Conservation (phyloP, 2,797 vertebrate genomes). For the Merluccius polli region DNA sequence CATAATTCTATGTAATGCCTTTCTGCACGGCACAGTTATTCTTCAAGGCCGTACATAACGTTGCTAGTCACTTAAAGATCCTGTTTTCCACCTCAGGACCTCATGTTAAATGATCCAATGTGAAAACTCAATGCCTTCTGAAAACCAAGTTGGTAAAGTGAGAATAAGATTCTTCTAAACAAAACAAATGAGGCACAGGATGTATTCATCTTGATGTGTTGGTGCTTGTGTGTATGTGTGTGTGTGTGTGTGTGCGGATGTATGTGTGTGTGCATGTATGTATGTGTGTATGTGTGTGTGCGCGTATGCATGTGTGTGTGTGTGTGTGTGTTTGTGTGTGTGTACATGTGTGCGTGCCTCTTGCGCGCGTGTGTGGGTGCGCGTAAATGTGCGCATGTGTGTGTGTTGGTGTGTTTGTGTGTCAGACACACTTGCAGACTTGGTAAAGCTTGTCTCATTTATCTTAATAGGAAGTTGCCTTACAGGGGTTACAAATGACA, state of each 20-base stretch:
- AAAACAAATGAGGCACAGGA: conserved; percentile 1
- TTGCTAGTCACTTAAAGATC: conserved; percentile 49
- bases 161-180: not conserved
- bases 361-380: conserved; percentile 8
- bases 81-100: conserved; percentile 33
- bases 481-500: conserved; percentile 20
- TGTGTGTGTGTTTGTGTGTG: not conserved
- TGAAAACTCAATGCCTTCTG: conserved; percentile 20
- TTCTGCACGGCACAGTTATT: conserved; percentile 44
- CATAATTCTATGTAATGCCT: conserved; percentile 34
- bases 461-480: conserved; percentile 46
- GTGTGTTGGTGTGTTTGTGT: conserved; percentile 32
- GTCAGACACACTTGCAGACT: conserved; percentile 51
- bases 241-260: conserved; percentile 29
- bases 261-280: conserved; percentile 14
- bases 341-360: not conserved
- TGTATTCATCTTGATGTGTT: not conserved
- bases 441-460: conserved; percentile 47
- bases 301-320: not conserved
- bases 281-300: not conserved
- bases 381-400: conserved; percentile 15
- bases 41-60: conserved; percentile 41
- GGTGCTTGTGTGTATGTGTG: conserved; percentile 24
- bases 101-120: conserved; percentile 43
- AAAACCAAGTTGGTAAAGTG: conserved; percentile 5